phyloP scores from a whole-genome alignment of 1,140 invertebrate genomes.

The Drosophila persimilis region DNA sequence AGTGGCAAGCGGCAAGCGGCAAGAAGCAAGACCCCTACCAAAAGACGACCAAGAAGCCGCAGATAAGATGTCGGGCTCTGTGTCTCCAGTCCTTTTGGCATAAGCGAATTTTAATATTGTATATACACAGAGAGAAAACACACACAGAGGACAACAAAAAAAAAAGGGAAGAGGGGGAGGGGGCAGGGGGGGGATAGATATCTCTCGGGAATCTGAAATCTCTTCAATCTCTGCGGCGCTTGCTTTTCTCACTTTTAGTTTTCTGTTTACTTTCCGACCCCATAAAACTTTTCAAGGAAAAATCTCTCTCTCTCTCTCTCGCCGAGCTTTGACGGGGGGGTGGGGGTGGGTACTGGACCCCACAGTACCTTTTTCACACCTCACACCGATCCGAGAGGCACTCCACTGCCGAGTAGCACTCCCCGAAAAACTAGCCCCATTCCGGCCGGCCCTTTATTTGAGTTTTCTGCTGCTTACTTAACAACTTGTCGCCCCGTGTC shows the following conservation, averaged over 20 bases:
- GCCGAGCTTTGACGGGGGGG: conserved; percentile 22
- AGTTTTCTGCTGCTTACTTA: conserved; percentile 78
- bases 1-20: not conserved
- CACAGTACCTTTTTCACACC: conserved; percentile 60
- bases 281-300: conserved; percentile 12
- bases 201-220: conserved; percentile 18
- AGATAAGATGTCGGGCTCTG: conserved; percentile 36
- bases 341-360: too few relatives aligned
- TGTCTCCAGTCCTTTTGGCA: conserved; percentile 18
- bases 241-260: conserved; percentile 63
- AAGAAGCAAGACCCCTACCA: not conserved
- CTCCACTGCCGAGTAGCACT: too few relatives aligned
- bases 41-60: not conserved
- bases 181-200: too few relatives aligned
- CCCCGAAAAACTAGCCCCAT: conserved; percentile 3
- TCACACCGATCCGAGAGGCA: not conserved
- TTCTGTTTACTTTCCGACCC: conserved; percentile 25
- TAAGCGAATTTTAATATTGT: conserved; percentile 79
- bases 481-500: conserved; percentile 70
- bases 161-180: too few relatives aligned
- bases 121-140: conserved; percentile 10
- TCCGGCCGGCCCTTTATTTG: conserved; percentile 58
- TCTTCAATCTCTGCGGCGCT: conserved; percentile 61
- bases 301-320: conserved; percentile 29
- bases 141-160: not conserved